Base-by-base conservation (phyloP, 2,113 vertebrate genomes). In the Ardeotis arabs region DNA sequence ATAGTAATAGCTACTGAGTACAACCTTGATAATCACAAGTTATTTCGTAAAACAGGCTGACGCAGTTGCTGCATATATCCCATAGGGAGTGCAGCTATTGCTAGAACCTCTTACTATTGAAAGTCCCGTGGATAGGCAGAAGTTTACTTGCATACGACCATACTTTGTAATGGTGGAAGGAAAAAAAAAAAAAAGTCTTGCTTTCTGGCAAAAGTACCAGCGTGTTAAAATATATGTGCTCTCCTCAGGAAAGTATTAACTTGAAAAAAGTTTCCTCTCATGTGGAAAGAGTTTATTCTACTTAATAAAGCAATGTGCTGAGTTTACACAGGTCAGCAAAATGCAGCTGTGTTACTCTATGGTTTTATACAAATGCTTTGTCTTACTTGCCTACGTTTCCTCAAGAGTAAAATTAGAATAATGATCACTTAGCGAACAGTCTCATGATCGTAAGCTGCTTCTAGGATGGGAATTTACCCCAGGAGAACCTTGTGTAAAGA, bases 11-110 rank as follows among this genome's bases (percentile, higher is more conserved):
- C 75, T 86, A 83, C 49, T 49, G 83, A 90, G 53, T 55, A 52
- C 83, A 88, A 76, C 72, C 49, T 73, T 53, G 67, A 73, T 80
- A 93, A 95, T 62, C 62, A 90, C 25, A 44, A 83, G 67, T 64
- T 88, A 44, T 45, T 88, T 68, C 68, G 78, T 94, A 59, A 94
- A 80, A 80, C 67, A 76, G 82, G 67, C 79, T 90, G 89, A 75
- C 44, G 66, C 75, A 75, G 44, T 80, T 92, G 90, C 79, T 82
- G 59, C 68, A 63, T 55, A 52, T 84, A 44, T 92, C 58, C 82
- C 69, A 41, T 22, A 85, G 58, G 66, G 47, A 87, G 9, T 19
- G 56, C 53, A 78, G 73, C 52, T 78, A 44, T 14, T 83, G 82
- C 58, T 52, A 55, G 60, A 74, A 85, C 23, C 33, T 87, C 29